Conservation (phyloP, 2,797 vertebrate species). For the Cyprinodon diabolis region DNA sequence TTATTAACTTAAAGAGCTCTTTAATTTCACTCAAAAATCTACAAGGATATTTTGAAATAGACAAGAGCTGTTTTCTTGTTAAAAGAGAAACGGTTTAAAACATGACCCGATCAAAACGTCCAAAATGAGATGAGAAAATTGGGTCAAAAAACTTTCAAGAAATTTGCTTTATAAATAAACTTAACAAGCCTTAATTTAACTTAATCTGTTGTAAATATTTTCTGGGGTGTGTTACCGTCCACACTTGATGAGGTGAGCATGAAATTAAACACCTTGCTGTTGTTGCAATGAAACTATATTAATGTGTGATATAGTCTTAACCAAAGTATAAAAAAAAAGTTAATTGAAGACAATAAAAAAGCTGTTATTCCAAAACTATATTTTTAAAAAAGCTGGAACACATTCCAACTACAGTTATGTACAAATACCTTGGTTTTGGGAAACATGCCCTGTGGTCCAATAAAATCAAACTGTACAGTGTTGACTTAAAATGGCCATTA, state of each 20-base stretch:
- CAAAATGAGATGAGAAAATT: no score
- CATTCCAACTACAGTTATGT: no score
- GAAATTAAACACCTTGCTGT: background rate
- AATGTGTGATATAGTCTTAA: background rate
- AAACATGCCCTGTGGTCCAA: background rate
- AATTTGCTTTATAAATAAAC: no score
- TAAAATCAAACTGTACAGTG: background rate
- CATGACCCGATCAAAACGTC: background rate
- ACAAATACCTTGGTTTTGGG: background rate
- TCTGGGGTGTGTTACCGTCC: background rate
- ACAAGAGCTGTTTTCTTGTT: background rate
- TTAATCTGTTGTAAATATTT: background rate
- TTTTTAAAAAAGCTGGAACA: background rate
- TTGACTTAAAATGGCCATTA: background rate
- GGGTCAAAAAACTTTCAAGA: no score
- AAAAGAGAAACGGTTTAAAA: background rate
- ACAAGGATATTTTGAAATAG: background rate
- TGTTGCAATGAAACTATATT: no score
- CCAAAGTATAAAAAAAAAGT: background rate
- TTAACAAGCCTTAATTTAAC: no score
- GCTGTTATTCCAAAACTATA: background rate
- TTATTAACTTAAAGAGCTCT: background rate
- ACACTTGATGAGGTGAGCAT: background rate
- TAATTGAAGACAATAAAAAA: no score
- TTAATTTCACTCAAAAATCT: background rate